phyloP scores from a whole-genome alignment of 2,888 invertebrate species.

The Creontiades dilutus region DNA sequence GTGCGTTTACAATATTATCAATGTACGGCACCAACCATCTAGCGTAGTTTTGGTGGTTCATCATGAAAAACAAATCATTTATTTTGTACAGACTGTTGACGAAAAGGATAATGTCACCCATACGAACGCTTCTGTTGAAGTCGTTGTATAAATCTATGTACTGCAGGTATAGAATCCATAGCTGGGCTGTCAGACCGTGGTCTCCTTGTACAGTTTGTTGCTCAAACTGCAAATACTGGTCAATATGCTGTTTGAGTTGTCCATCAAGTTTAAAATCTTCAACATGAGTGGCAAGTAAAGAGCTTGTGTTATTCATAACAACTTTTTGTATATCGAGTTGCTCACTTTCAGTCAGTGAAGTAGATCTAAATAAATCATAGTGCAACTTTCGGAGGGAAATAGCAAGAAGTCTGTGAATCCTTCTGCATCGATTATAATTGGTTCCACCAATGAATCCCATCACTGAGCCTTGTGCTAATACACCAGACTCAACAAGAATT shows the following conservation, averaged over 20 bases:
- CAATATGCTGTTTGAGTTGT: neutral
- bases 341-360: neutral
- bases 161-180: slow-evolving; percentile 76
- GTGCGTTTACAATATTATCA: slow-evolving; percentile 77
- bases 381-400: slow-evolving; percentile 20
- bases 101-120: slow-evolving; percentile 77
- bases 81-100: slow-evolving; percentile 77
- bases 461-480: slow-evolving; percentile 39
- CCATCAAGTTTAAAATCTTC: neutral
- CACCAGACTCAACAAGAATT: neutral
- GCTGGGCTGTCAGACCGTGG: slow-evolving; percentile 77
- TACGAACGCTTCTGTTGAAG: slow-evolving; percentile 77
- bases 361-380: neutral
- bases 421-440: slow-evolving; percentile 45
- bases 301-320: neutral
- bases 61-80: slow-evolving; percentile 77
- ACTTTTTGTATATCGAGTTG: neutral
- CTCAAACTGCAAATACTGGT: slow-evolving; percentile 33
- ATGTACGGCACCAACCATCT: slow-evolving; percentile 77
- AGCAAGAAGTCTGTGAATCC: neutral
- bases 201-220: slow-evolving; percentile 73
- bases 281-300: neutral
- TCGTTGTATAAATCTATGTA: slow-evolving; percentile 76
- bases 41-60: slow-evolving; percentile 78
- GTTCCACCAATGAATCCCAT: slow-evolving; percentile 23